Conservation (phyloP, 2,113 vertebrate species). For the Triplophysa dalaica region DNA sequence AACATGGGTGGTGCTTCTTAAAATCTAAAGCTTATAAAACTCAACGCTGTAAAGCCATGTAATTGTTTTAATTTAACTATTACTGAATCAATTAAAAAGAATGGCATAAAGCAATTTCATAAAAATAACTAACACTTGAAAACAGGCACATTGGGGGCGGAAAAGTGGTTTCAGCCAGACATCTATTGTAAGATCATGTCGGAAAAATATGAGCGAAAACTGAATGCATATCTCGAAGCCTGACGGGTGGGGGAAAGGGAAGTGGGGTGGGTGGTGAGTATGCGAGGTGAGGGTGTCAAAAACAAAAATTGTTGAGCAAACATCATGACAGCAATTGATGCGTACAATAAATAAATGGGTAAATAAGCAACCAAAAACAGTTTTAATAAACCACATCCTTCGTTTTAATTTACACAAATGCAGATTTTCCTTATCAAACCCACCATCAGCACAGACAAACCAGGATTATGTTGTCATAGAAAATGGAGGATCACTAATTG, state of each 20-base stretch:
- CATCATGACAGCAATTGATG: conserved; percentile 16
- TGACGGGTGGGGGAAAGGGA: conserved; percentile 21
- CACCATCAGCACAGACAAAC: conserved; percentile 67
- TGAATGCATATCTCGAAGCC: conserved; percentile 17
- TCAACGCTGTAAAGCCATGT: neutral
- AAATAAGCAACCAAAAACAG: neutral
- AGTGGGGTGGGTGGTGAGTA: conserved; percentile 31
- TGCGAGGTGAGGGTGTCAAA: conserved; percentile 33
- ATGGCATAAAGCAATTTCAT: conserved; percentile 23
- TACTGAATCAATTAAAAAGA: conserved; percentile 7
- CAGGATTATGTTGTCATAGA: conserved; percentile 74
- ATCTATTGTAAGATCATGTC: neutral
- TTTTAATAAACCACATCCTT: neutral
- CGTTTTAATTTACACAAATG: conserved; percentile 33
- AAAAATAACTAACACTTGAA: neutral
- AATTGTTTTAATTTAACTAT: conserved; percentile 19
- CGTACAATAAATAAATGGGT: neutral
- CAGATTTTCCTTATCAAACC: conserved; percentile 63
- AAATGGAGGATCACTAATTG: conserved; percentile 83
- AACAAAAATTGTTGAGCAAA: conserved; percentile 36
- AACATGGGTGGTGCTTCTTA: neutral
- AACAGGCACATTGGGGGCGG: neutral
- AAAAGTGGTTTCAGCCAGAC: neutral
- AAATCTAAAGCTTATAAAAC: neutral
- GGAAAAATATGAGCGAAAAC: conserved; percentile 25